Evolutionary conservation across 2,888 invertebrate species (phyloP), one percentile per base, ranked within the genome.

Genomic region (Epinotia bilunana): DNA sequence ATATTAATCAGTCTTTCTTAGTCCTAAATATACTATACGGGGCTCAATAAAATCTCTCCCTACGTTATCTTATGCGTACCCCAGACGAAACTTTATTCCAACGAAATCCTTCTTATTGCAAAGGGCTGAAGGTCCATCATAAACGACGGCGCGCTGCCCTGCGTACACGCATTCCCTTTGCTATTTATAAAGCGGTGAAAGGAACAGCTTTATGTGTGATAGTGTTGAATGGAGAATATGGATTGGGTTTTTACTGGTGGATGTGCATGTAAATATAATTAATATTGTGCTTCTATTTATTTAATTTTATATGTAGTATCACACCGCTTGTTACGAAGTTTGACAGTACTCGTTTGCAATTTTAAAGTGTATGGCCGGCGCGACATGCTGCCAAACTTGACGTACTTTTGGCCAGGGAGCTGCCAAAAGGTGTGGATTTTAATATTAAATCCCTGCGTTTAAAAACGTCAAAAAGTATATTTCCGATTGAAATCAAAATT

Each of bases 111-210:
- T 61, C 46, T 67, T 75, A 61, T 67, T 67, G 23, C 18, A 6
- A 67, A 46, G n/a, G 13, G 2, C 20, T 13, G 13, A 71, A n/a
- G 18, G 53, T 62, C 55, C 13, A 55, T n/a, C 12, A 1, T 18
- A 4, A 20, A 20, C 49, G 71, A 57, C 71, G 74, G 55, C 23
- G 72, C 73, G 65, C 84, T 76, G 77, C 79, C 60, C 55, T 74
- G 79, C 82, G 83, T 82, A 83, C 82, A 79, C 83, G 86, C 88
- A 90, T 90, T 89, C 90, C 85, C 83, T 81, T 78, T 43, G 86
- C 90, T 91, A 92, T 92, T 92, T 90, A 90, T 91, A 91, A 87
- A 87, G 79, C 83, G 78, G 81, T 85, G 85, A 87, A 91, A 88
- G 86, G 83, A 86, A 86, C 84, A 81, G 78, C 84, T 88, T 86